Percentiles rank a stretch among this genome's conserved stretches.
Evolutionary conservation across 2,797 vertebrate genomes (phyloP).

Genomic region (Myoxocephalus aenaeus): DNA sequence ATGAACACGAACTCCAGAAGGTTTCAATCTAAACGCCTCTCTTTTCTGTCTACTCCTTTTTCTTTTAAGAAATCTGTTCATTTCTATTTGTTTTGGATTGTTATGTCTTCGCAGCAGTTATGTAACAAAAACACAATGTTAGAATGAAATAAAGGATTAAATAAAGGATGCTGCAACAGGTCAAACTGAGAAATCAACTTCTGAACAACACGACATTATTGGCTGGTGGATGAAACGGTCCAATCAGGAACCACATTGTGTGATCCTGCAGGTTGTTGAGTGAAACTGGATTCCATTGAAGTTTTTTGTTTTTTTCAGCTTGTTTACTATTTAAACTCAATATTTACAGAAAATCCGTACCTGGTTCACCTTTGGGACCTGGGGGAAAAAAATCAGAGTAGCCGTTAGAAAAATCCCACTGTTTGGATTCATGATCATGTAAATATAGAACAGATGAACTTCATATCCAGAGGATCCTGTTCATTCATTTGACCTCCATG

Average conservation of each 20-base stretch:
- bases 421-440: background rate
- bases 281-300: too few species aligned
- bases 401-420: background rate
- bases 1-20: background rate
- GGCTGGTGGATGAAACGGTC: background rate
- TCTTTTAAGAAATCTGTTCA: too few species aligned
- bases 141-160: background rate
- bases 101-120: background rate
- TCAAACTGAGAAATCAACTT: too few species aligned
- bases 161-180: too few species aligned
- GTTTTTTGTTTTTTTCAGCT: background rate
- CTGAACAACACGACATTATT: background rate
- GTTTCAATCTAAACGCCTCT: background rate
- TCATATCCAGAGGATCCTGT: background rate
- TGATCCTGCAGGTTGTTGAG: too few species aligned
- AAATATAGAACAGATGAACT: background rate
- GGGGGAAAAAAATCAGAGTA: constrained; percentile 44
- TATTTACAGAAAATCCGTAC: constrained; percentile 61
- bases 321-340: background rate
- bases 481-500: background rate
- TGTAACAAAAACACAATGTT: background rate
- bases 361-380: constrained; percentile 87
- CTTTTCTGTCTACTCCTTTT: too few species aligned
- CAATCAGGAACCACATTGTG: background rate
- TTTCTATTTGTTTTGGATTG: too few species aligned